Base-by-base conservation (phyloP, 2,888 invertebrate genomes). In the Prosapia bicincta region DNA sequence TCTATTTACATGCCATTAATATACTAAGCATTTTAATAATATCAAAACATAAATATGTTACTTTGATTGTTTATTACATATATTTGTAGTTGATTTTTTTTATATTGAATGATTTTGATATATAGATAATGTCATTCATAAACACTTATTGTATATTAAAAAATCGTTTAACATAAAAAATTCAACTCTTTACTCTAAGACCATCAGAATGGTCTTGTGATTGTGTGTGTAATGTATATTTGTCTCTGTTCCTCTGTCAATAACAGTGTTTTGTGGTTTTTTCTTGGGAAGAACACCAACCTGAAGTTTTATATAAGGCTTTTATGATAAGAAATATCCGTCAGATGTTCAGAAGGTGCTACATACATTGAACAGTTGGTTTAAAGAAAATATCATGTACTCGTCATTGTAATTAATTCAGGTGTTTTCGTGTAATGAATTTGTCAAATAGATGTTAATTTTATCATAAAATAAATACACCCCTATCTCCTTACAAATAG, bases 1-100 rank as follows among this genome's bases (percentile, higher is more conserved):
- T 74, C 74, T 74, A 74, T 74, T 74, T 54, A 69, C 69, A 74
- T 69, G 66, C 74, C 69, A 74, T 69, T 20, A 69, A 74, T 74
- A 69, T 74, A 73, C 32, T 74, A 69, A 54, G 66, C 69, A 66
- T 74, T 74, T 74, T 74, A 74, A 69, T 74, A 74, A 65, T 54
- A 71, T 74, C 74, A 30, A 69, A 69, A 69, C 65, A 74, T 69
- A 10, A 15, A 28, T n/a, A 32, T 74, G 69, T 69, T 68, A 10
- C 1, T n/a, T n/a, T 67, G 67, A 67, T 26, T 66, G 23, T 66
- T 25, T n/a, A n/a, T n/a, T n/a, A n/a, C n/a, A n/a, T n/a, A n/a
- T n/a, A n/a, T n/a, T n/a, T n/a, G n/a, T n/a, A n/a, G n/a, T n/a
- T n/a, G n/a, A n/a, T n/a, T n/a, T n/a, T n/a, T n/a, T n/a, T n/a